These are phyloP conservation scores for Notamacropus eugenii DNA, from an alignment of 2,797 vertebrate species.

Conservation along the genomic window DNA sequence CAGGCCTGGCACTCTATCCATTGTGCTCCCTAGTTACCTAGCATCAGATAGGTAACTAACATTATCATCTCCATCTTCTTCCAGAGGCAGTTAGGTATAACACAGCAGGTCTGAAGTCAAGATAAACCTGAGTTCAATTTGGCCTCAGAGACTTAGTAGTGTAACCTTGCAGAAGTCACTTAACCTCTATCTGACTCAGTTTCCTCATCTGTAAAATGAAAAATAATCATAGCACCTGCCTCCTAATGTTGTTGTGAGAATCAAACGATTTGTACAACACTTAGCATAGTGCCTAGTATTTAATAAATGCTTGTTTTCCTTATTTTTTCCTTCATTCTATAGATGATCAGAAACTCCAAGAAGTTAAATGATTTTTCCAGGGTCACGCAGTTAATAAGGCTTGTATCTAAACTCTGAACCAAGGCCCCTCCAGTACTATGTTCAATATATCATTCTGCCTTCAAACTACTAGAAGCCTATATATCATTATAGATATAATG, in stretches of 20 bases:
- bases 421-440: background rate
- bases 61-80: background rate
- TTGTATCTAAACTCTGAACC: background rate
- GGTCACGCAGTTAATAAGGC: background rate
- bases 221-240: background rate
- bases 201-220: background rate
- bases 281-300: background rate
- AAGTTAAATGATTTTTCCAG: background rate
- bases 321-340: background rate
- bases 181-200: background rate
- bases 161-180: background rate
- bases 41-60: background rate
- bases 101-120: background rate
- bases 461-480: background rate
- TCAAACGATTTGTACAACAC: background rate
- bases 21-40: too few relatives aligned
- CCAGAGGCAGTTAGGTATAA: background rate
- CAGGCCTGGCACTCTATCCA: too few relatives aligned
- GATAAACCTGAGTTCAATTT: background rate
- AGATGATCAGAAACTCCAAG: background rate
- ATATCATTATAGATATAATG: background rate
- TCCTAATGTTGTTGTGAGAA: background rate
- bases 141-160: background rate
- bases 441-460: background rate
- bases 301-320: background rate